These are phyloP conservation scores for Stictonetta naevosa DNA, from an alignment of 2,113 vertebrate species.

Conservation along the genomic window DNA sequence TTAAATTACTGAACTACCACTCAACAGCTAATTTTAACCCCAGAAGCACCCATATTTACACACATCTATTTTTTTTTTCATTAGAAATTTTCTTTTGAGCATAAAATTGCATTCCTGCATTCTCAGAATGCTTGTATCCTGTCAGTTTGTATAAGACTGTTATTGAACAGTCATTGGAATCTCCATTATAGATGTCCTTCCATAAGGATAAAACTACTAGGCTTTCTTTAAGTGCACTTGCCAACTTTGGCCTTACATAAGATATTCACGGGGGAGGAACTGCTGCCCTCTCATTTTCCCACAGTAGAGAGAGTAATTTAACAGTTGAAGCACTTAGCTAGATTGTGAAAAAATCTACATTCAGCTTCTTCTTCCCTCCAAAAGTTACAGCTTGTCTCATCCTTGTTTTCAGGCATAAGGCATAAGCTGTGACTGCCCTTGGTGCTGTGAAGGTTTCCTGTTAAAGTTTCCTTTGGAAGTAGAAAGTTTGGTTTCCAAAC, in stretches of 20 bases:
- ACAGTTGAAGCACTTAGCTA: not conserved
- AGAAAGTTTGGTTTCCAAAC: not conserved
- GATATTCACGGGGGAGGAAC: not conserved
- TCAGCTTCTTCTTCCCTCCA: not conserved
- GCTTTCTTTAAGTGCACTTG: not conserved
- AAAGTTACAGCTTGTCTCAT: not conserved
- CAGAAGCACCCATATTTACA: not conserved
- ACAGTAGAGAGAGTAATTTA: not conserved
- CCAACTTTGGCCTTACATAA: not conserved
- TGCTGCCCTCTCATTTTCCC: not conserved
- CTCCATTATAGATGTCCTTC: not conserved
- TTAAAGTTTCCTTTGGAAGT: not conserved
- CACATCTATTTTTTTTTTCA: not conserved
- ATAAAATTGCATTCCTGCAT: not conserved
- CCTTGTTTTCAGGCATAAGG: not conserved
- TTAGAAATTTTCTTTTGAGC: not conserved
- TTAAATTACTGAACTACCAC: not conserved
- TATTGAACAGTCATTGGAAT: not conserved
- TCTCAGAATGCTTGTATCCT: not conserved
- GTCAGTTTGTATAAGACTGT: not conserved
- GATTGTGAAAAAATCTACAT: not conserved
- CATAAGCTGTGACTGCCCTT: not conserved
- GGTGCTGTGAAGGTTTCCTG: not conserved
- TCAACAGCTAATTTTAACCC: not conserved
- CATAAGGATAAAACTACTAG: not conserved